These are phyloP conservation scores for Eptatretus atami DNA, from an alignment of 2,797 vertebrate genomes.

Conservation along the genomic window DNA sequence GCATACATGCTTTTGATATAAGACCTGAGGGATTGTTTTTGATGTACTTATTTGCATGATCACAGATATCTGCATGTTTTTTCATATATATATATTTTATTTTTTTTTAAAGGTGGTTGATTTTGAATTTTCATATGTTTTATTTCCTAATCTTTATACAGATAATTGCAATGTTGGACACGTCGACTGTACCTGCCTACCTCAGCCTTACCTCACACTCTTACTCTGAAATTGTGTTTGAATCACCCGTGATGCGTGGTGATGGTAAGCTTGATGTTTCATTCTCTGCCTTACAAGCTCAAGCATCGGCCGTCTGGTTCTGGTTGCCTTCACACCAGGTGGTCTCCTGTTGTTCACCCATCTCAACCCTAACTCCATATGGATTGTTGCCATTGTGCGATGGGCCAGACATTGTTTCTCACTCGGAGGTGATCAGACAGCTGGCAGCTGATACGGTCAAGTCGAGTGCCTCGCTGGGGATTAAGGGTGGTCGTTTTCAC, in stretches of 20 bases:
- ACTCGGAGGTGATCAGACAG: slow-evolving; percentile 2
- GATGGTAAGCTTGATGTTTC: background rate
- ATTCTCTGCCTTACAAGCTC: background rate
- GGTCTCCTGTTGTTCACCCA: no score
- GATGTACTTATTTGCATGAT: no score
- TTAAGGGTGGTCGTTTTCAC: background rate
- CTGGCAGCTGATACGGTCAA: slow-evolving; percentile 3
- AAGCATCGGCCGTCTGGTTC: no score
- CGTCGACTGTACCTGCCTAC: background rate
- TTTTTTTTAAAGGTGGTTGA: no score
- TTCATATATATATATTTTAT: no score
- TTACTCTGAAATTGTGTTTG: slow-evolving; percentile 2
- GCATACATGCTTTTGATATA: no score
- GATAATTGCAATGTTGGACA: slow-evolving; percentile 3
- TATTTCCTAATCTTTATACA: background rate
- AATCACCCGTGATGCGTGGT: background rate
- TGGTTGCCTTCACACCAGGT: no score
- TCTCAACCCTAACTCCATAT: no score
- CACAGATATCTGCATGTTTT: no score
- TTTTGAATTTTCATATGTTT: no score
- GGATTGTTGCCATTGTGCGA: background rate
- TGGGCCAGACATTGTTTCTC: background rate
- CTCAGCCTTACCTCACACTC: background rate
- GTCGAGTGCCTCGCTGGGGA: background rate
- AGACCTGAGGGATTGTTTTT: no score